Conservation (phyloP, 2,888 invertebrate species). For the Megalurothrips usitatus region DNA sequence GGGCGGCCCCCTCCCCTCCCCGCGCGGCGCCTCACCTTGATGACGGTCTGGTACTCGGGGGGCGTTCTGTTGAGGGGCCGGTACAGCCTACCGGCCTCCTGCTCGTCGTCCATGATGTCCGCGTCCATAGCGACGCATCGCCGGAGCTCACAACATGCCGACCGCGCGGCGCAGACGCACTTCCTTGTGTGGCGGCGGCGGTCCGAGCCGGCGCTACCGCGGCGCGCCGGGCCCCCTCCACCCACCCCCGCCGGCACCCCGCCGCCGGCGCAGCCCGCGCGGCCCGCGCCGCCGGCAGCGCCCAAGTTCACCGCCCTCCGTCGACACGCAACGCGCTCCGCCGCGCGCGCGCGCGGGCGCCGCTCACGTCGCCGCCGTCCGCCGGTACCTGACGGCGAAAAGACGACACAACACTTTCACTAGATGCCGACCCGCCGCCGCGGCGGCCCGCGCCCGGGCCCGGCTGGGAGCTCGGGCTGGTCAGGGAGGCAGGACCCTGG, state of each 20-base stretch:
- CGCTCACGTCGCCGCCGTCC: neutral
- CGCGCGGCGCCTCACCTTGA: neutral
- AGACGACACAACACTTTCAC: neutral
- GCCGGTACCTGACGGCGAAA: neutral
- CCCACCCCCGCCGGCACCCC: neutral
- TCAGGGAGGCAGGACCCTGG: neutral
- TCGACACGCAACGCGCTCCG: neutral
- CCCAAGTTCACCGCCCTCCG: no score
- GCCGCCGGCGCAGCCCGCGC: no score
- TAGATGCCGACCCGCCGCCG: neutral
- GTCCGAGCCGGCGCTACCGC: neutral
- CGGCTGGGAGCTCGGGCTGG: neutral
- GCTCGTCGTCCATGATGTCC: neutral
- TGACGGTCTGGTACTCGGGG: slow-evolving; percentile 8
- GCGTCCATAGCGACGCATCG: neutral
- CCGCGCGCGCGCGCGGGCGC: no score
- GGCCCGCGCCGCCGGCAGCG: no score
- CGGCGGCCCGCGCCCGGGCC: neutral
- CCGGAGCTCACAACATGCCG: neutral
- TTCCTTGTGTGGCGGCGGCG: neutral
- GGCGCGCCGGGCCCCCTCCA: neutral
- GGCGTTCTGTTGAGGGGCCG: neutral
- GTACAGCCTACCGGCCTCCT: neutral
- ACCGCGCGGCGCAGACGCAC: neutral
- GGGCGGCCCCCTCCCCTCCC: no score